These are phyloP conservation scores for Druon quercuslanigerum DNA, from an alignment of 1,140 invertebrate species.

Conservation along the genomic window DNA sequence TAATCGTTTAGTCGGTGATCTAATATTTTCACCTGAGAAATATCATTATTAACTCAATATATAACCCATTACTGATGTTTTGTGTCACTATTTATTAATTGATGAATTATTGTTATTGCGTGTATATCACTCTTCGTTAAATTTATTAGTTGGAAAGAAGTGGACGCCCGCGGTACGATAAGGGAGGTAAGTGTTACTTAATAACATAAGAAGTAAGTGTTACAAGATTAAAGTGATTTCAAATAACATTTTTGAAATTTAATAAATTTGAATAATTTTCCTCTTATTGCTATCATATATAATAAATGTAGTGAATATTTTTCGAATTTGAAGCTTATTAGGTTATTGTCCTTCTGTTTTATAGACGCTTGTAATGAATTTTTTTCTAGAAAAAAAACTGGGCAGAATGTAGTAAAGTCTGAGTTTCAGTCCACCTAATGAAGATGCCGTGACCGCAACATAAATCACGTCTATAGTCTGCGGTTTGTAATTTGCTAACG, in stretches of 20 bases:
- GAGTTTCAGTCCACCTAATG: slow-evolving; percentile 9
- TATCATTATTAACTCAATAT: neutral
- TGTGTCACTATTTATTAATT: slow-evolving; percentile 10
- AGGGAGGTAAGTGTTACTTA: neutral
- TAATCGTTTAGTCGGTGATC: neutral
- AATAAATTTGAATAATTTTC: too few species aligned
- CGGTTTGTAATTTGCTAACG: slow-evolving; percentile 24
- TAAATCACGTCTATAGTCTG: slow-evolving; percentile 26
- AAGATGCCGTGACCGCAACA: slow-evolving; percentile 11
- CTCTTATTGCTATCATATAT: too few species aligned
- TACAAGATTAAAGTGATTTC: neutral
- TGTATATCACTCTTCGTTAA: slow-evolving; percentile 2
- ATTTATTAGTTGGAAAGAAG: slow-evolving; percentile 11
- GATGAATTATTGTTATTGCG: neutral
- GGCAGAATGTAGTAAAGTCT: slow-evolving; percentile 8
- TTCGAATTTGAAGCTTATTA: neutral
- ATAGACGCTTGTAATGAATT: neutral
- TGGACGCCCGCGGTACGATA: neutral
- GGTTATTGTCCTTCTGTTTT: neutral
- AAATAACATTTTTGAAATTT: neutral
- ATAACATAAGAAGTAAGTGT: slow-evolving; percentile 20
- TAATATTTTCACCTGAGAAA: neutral
- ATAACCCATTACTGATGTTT: slow-evolving; percentile 8
- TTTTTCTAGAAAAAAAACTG: neutral
- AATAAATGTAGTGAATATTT: neutral